Evolutionary conservation across 2,888 invertebrate species (phyloP).

Genomic region (Neuroscelio doddi): DNA sequence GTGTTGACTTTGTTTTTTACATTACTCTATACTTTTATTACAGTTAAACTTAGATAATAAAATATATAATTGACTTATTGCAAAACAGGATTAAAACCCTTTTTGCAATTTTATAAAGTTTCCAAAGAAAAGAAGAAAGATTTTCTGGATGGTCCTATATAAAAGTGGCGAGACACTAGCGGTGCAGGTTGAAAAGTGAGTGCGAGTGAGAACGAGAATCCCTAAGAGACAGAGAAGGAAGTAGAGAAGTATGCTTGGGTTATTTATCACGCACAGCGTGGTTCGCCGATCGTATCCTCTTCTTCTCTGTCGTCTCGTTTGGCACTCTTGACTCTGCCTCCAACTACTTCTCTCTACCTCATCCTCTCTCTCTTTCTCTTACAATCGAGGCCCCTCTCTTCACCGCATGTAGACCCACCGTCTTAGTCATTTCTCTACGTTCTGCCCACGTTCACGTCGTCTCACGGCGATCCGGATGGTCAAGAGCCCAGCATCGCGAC

Average conservation of each 20-base stretch:
- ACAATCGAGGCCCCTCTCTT: conserved; percentile 21
- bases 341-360: conserved; percentile 11
- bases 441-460: conserved; percentile 36
- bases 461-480: conserved; percentile 43
- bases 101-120: too few species aligned
- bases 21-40: too few species aligned
- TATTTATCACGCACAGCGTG: conserved; percentile 60
- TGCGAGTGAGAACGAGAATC: neutral
- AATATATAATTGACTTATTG: too few species aligned
- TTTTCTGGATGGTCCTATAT: neutral
- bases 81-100: too few species aligned
- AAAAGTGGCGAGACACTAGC: neutral
- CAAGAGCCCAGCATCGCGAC: conserved; percentile 47
- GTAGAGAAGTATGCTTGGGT: conserved; percentile 48
- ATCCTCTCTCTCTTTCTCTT: conserved; percentile 7
- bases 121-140: neutral
- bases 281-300: conserved; percentile 54
- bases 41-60: too few species aligned
- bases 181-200: conserved; percentile 5
- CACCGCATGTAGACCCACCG: conserved; percentile 9
- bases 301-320: conserved; percentile 58
- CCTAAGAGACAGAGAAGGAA: conserved; percentile 26
- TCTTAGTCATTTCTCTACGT: conserved; percentile 28
- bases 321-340: conserved; percentile 42
- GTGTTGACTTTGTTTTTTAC: too few species aligned